A percentile compares a stretch with the other conserved stretches of the same genome.
Conservation (phyloP, 2,888 invertebrate species). For the Oscheius sp. region DNA sequence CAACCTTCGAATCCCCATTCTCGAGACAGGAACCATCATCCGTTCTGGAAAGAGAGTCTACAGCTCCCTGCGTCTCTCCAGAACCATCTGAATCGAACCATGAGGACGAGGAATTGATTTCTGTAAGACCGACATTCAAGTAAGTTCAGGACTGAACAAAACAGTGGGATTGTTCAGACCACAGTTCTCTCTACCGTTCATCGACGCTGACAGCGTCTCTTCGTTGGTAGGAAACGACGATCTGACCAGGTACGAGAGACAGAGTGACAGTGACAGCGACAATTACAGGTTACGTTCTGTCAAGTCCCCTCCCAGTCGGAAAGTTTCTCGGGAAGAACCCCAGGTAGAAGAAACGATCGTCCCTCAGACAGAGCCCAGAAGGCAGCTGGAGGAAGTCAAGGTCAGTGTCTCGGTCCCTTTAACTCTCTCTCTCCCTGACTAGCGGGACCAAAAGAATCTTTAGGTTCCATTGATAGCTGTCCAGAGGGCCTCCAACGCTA, state of each 20-base stretch:
- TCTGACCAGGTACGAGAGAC: slow-evolving; percentile 40
- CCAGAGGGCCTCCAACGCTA: slow-evolving; percentile 49
- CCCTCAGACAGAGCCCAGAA: slow-evolving; percentile 4
- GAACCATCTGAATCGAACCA: slow-evolving; percentile 47
- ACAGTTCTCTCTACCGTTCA: slow-evolving; percentile 66
- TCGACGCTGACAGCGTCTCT: slow-evolving; percentile 68
- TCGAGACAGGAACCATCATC: slow-evolving; percentile 60
- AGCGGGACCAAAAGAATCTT: neutral
- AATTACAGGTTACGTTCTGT: slow-evolving; percentile 22
- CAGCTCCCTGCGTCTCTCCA: slow-evolving; percentile 60
- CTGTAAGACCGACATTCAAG: slow-evolving; percentile 46
- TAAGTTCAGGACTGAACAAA: neutral
- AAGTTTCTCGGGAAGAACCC: neutral
- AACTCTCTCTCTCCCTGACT: neutral
- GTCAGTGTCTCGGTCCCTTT: neutral
- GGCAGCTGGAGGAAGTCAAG: slow-evolving; percentile 24
- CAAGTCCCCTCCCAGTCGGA: slow-evolving; percentile 8
- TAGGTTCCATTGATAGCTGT: slow-evolving; percentile 61
- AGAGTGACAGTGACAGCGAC: neutral
- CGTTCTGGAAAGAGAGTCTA: slow-evolving; percentile 65
- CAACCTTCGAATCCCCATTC: slow-evolving; percentile 43
- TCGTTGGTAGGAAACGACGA: slow-evolving; percentile 62
- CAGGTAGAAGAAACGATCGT: slow-evolving; percentile 1
- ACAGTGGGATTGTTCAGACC: slow-evolving; percentile 39
- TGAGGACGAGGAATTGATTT: slow-evolving; percentile 34